Conservation (phyloP, 2,113 vertebrate genomes). For the Lasiurus cinereus region DNA sequence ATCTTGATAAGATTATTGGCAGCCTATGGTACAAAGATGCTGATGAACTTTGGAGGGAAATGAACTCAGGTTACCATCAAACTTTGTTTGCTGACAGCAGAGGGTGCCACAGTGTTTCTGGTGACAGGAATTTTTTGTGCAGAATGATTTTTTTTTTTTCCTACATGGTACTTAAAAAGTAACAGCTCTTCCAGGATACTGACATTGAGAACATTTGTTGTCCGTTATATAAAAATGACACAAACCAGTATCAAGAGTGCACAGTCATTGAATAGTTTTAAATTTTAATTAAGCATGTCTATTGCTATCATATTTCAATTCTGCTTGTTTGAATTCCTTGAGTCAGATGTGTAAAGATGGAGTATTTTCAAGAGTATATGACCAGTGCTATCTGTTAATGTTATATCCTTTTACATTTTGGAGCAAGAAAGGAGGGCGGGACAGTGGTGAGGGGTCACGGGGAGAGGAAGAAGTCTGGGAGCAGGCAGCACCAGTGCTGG, state of each 20-base stretch:
- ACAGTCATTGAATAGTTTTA: constrained; percentile 30
- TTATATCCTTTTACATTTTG: neutral
- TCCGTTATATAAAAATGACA: constrained; percentile 12
- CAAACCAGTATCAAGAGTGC: neutral
- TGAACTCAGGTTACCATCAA: neutral
- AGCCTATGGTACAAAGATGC: neutral
- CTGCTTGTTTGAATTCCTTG: constrained; percentile 14
- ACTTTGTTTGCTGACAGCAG: constrained; percentile 71
- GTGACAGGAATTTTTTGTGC: constrained; percentile 15
- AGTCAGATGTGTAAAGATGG: neutral
- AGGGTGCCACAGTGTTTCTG: constrained; percentile 70
- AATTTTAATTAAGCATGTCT: constrained; percentile 39
- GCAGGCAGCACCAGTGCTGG: neutral
- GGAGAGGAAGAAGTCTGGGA: neutral
- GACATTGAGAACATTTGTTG: constrained; percentile 24
- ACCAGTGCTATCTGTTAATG: neutral
- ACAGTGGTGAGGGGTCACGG: neutral
- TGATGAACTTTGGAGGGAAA: neutral
- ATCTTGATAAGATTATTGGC: neutral
- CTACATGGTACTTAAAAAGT: constrained; percentile 44
- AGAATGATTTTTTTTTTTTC: neutral
- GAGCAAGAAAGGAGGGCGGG: neutral
- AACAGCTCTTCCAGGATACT: constrained; percentile 34
- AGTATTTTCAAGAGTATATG: neutral
- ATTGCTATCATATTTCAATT: constrained; percentile 31